These are phyloP conservation scores for Heteropelma amictum DNA, from an alignment of 2,888 invertebrate species.

Conservation along the genomic window DNA sequence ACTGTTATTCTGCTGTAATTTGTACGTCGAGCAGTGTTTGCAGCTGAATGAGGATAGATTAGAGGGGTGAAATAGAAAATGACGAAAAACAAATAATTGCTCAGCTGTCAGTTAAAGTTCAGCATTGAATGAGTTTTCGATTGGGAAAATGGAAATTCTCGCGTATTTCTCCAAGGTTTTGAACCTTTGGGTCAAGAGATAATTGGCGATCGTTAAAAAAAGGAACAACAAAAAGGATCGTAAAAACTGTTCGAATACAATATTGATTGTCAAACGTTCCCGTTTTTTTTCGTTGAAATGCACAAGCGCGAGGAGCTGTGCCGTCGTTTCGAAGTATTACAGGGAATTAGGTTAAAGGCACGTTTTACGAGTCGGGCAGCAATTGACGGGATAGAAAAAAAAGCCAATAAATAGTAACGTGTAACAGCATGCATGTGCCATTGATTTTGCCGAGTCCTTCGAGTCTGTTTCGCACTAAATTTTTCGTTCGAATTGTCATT, in stretches of 20 bases:
- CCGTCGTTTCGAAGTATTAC: neutral
- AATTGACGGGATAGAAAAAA: constrained; percentile 2
- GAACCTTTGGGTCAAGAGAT: too few species aligned
- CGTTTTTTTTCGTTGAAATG: constrained; percentile 12
- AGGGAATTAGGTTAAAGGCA: constrained; percentile 64
- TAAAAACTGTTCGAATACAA: constrained; percentile 6
- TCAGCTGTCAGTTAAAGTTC: too few species aligned
- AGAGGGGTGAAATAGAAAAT: too few species aligned
- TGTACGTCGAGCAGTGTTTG: too few species aligned
- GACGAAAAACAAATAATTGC: too few species aligned
- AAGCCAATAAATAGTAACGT: neutral
- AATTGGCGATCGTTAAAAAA: neutral
- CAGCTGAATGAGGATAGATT: too few species aligned
- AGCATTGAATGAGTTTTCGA: too few species aligned
- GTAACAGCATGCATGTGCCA: constrained; percentile 25
- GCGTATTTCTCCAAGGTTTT: neutral
- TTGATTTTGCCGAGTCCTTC: constrained; percentile 52
- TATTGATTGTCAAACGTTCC: constrained; percentile 28
- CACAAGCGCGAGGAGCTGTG: constrained; percentile 27
- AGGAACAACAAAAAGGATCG: neutral
- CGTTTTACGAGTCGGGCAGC: neutral
- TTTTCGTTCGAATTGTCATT: constrained; percentile 25
- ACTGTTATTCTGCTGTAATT: too few species aligned
- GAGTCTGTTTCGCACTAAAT: constrained; percentile 27
- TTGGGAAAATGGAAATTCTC: neutral